Conservation (phyloP, 2,113 vertebrate genomes). For the Oryctolagus cuniculus region DNA sequence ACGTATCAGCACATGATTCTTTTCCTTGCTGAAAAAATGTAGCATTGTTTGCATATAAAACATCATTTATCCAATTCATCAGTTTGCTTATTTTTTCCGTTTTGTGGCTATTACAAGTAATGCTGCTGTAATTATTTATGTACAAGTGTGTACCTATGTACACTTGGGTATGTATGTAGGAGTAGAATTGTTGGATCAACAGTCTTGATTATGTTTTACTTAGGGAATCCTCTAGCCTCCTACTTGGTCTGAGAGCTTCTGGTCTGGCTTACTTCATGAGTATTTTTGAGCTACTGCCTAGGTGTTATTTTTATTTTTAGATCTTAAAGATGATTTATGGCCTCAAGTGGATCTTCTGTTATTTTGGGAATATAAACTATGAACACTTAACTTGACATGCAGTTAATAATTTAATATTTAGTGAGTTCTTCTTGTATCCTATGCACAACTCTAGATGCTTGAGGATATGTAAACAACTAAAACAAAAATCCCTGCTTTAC, state of each 20-base stretch:
- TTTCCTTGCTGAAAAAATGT: neutral
- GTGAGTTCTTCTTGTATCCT: neutral
- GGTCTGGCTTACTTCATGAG: neutral
- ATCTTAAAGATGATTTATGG: constrained; percentile 14
- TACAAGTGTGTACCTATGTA: neutral
- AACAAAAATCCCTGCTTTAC: neutral
- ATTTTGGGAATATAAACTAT: neutral
- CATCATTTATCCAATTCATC: neutral
- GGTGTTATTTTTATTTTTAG: neutral
- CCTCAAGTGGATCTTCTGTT: neutral
- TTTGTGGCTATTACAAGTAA: neutral
- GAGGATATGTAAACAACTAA: neutral
- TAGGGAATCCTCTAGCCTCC: neutral
- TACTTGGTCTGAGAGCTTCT: neutral
- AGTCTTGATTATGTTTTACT: neutral
- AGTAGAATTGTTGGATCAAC: neutral
- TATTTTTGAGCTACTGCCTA: neutral
- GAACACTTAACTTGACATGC: neutral
- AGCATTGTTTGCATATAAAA: neutral
- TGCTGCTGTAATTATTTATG: neutral
- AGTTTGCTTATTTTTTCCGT: neutral
- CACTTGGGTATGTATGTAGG: neutral
- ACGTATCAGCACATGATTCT: neutral
- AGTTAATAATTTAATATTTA: neutral
- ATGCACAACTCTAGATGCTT: neutral